A percentile compares a stretch with the other conserved stretches of the same genome.
phyloP scores from a whole-genome alignment of 1,140 invertebrate genomes.

The Adoxophyes honmai region DNA sequence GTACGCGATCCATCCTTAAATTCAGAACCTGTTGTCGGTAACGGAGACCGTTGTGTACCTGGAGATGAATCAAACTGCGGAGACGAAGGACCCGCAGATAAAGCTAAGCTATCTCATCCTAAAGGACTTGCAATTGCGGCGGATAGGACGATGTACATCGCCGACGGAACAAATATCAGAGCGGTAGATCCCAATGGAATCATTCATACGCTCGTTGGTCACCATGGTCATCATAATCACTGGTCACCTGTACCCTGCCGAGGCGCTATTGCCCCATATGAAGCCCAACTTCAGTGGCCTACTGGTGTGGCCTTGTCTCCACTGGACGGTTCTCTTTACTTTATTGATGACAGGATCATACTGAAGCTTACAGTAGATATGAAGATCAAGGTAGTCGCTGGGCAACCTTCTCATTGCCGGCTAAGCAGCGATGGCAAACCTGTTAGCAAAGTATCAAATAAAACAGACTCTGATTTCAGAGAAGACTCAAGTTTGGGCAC shows the following conservation, averaged over 20 bases:
- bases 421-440: slow-evolving; percentile 67
- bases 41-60: slow-evolving; percentile 96
- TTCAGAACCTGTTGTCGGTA: slow-evolving; percentile 94
- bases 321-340: slow-evolving; percentile 94
- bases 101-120: slow-evolving; percentile 95
- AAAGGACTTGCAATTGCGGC: slow-evolving; percentile 96
- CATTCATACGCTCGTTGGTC: slow-evolving; percentile 96
- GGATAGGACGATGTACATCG: slow-evolving; percentile 95
- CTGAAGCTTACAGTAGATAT: slow-evolving; percentile 93
- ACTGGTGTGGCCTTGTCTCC: slow-evolving; percentile 95
- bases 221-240: slow-evolving; percentile 93
- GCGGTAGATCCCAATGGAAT: slow-evolving; percentile 93
- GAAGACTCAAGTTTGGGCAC: slow-evolving; percentile 81
- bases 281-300: slow-evolving; percentile 96
- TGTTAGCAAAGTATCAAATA: slow-evolving; percentile 50
- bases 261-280: slow-evolving; percentile 86
- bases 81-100: slow-evolving; percentile 92
- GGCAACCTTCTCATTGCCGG: slow-evolving; percentile 92
- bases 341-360: slow-evolving; percentile 96
- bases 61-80: slow-evolving; percentile 94
- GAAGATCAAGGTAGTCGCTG: slow-evolving; percentile 93
- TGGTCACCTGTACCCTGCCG: slow-evolving; percentile 93
- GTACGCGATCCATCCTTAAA: slow-evolving; percentile 90
- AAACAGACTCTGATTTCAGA: slow-evolving; percentile 59
- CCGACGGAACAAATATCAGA: slow-evolving; percentile 95